phyloP scores from a whole-genome alignment of 2,888 invertebrate species.

The Brachylomia viminalis region DNA sequence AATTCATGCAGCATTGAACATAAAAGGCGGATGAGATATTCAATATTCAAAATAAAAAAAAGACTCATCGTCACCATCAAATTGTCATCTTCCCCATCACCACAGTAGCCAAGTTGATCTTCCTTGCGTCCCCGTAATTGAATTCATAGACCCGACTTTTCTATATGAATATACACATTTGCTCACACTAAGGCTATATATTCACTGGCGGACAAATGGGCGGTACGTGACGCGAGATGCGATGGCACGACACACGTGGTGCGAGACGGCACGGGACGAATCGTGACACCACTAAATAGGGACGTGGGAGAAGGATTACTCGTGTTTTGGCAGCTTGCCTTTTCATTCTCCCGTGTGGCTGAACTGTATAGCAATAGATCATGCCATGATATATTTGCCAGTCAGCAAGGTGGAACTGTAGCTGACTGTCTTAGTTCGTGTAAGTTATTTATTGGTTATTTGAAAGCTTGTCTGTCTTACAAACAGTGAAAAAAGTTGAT shows the following conservation, averaged over 20 bases:
- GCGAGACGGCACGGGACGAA: conserved; percentile 49
- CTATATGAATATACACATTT: conserved; percentile 66
- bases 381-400: neutral
- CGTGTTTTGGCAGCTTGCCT: conserved; percentile 10
- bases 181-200: conserved; percentile 65
- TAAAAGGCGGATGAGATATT: neutral
- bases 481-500: neutral
- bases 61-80: neutral
- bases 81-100: conserved; percentile 8
- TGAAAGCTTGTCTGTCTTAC: neutral
- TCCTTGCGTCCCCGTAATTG: conserved; percentile 49
- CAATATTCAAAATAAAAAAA: neutral
- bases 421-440: neutral
- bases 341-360: neutral
- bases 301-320: conserved; percentile 44
- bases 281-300: conserved; percentile 45
- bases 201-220: conserved; percentile 67
- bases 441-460: neutral
- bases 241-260: conserved; percentile 53
- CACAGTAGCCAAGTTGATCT: conserved; percentile 44
- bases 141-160: conserved; percentile 65
- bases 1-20: neutral
- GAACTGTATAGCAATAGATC: neutral
- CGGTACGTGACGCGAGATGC: conserved; percentile 58
- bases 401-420: neutral